Evolutionary conservation across 2,797 vertebrate species (phyloP).

Genomic region (Pygocentrus nattereri): DNA sequence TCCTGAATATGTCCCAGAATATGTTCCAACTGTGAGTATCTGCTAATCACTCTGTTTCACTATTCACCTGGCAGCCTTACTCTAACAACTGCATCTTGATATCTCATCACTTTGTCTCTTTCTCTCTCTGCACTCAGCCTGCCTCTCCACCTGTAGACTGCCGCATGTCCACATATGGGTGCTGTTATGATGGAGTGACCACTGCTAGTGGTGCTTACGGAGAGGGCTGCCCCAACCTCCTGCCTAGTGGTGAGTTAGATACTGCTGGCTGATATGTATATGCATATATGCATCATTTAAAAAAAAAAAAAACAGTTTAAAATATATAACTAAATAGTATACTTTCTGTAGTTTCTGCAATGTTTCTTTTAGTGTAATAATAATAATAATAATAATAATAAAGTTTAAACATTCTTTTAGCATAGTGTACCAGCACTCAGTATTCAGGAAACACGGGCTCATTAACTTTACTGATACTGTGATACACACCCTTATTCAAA

Average conservation of each 20-base stretch:
- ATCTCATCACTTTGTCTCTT: conserved; percentile 6
- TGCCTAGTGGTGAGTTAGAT: conserved; percentile 81
- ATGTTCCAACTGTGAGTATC: conserved; percentile 68
- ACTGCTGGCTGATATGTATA: background rate
- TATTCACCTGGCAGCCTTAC: background rate
- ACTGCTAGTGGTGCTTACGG: conserved; percentile 85
- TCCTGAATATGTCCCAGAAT: no score
- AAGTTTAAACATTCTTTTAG: no score
- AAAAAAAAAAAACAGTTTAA: no score
- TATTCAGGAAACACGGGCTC: no score
- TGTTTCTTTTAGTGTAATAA: no score
- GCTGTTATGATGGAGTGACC: conserved; percentile 88
- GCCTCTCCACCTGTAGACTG: conserved; percentile 77
- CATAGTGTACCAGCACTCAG: no score
- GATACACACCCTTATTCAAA: no score
- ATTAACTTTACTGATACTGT: no score
- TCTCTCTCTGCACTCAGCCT: conserved; percentile 49
- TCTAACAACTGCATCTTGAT: background rate
- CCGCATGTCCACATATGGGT: conserved; percentile 84
- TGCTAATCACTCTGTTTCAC: background rate
- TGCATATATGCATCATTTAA: no score
- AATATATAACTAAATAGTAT: no score
- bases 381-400: no score
- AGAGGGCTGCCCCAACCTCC: conserved; percentile 85
- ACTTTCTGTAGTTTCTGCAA: no score